These are phyloP conservation scores for Spondyliosoma cantharus DNA, from an alignment of 2,797 vertebrate genomes.

Conservation along the genomic window DNA sequence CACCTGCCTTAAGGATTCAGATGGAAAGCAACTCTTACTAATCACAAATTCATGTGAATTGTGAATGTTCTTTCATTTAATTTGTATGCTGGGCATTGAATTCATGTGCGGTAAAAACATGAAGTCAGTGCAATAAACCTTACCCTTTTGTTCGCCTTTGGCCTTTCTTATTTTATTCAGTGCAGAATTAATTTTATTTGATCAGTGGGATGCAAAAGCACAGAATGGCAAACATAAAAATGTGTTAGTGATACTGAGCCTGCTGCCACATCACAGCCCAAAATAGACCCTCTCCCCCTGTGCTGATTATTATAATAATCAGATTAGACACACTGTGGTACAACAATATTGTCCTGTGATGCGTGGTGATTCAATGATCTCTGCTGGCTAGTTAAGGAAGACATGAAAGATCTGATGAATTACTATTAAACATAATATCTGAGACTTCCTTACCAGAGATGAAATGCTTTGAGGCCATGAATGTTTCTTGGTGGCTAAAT, in stretches of 20 bases:
- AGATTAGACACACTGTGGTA: constrained; percentile 6
- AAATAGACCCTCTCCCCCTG: constrained; percentile 8
- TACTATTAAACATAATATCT: neutral
- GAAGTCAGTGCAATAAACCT: constrained; percentile 14
- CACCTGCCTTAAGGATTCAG: constrained; percentile 14
- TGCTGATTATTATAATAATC: constrained; percentile 14
- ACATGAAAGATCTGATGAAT: neutral
- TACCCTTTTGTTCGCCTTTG: constrained; percentile 1
- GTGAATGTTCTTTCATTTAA: neutral
- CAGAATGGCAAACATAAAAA: constrained; percentile 23
- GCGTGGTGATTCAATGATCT: neutral
- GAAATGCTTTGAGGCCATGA: neutral
- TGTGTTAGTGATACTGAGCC: constrained; percentile 23
- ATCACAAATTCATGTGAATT: constrained; percentile 13
- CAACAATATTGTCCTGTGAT: neutral
- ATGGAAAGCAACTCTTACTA: neutral
- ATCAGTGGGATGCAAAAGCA: constrained; percentile 28
- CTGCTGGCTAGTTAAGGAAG: neutral
- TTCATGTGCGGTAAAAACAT: neutral
- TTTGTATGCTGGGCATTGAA: neutral
- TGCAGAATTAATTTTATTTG: constrained; percentile 11
- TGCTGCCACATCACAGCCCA: constrained; percentile 15
- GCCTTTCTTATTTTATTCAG: constrained; percentile 5
- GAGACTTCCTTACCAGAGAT: neutral
- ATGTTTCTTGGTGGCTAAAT: neutral